Conservation (phyloP, 2,888 invertebrate species). For the Pasiphila rectangulata region DNA sequence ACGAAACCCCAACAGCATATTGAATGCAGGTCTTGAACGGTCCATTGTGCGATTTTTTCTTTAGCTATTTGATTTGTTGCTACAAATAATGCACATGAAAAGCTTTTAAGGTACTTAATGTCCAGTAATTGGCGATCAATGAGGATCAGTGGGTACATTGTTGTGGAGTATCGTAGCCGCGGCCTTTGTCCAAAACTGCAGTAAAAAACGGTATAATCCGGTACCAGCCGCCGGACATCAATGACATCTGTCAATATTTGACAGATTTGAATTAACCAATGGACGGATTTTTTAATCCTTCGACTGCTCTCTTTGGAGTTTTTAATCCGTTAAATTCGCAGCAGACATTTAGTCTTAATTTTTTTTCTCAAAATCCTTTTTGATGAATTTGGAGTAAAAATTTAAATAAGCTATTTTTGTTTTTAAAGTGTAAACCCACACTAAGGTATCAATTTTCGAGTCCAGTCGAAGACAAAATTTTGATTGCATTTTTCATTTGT, state of each 20-base stretch:
- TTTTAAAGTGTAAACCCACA: too few species aligned
- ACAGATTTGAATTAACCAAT: constrained; percentile 50
- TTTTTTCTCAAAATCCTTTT: background rate
- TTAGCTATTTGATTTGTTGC: constrained; percentile 74
- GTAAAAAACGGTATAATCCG: constrained; percentile 59
- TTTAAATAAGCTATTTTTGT: too few species aligned
- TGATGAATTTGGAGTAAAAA: background rate
- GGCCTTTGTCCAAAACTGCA: constrained; percentile 61
- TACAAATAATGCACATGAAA: constrained; percentile 76
- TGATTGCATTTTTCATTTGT: too few species aligned
- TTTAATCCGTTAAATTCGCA: constrained; percentile 13
- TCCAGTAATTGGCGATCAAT: constrained; percentile 82
- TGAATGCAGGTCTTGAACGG: constrained; percentile 69
- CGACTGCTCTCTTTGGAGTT: constrained; percentile 14
- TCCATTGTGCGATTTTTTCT: constrained; percentile 65
- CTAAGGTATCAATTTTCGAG: too few species aligned
- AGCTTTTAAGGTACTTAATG: constrained; percentile 80
- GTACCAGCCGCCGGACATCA: constrained; percentile 60
- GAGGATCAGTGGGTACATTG: constrained; percentile 81
- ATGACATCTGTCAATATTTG: constrained; percentile 61
- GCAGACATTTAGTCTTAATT: background rate
- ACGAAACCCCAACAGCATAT: constrained; percentile 59
- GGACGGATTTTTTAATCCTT: constrained; percentile 14
- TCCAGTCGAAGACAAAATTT: too few species aligned
- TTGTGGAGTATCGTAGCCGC: constrained; percentile 64